These are phyloP conservation scores for Sebastes fasciatus DNA, from an alignment of 2,113 vertebrate species.

Conservation along the genomic window DNA sequence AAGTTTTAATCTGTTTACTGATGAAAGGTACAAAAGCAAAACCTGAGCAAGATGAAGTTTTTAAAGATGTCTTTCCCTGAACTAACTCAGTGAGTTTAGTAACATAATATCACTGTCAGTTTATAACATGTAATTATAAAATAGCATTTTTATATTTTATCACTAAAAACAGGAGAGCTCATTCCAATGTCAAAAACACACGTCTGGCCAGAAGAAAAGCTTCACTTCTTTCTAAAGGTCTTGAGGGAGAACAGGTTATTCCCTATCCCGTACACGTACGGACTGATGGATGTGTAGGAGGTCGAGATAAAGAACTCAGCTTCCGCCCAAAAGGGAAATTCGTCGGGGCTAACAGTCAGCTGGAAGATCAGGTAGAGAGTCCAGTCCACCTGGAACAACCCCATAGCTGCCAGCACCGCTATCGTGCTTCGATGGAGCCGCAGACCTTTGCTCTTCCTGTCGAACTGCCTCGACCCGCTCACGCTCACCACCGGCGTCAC, in stretches of 20 bases:
- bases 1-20: background rate
- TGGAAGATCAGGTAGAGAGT: constrained; percentile 78
- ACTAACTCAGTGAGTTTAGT: background rate
- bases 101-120: background rate
- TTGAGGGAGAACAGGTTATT: constrained; percentile 76
- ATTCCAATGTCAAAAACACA: background rate
- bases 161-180: background rate
- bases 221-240: constrained; percentile 48
- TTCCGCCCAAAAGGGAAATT: constrained; percentile 70
- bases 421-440: constrained; percentile 65
- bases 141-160: background rate
- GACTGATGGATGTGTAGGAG: constrained; percentile 79
- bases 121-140: background rate
- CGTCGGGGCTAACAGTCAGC: constrained; percentile 28
- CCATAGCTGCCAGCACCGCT: constrained; percentile 80
- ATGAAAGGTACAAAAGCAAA: background rate
- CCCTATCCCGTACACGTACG: constrained; percentile 82
- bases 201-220: background rate
- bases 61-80: background rate
- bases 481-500: constrained; percentile 36
- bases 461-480: background rate
- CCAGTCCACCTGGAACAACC: constrained; percentile 82
- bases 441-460: constrained; percentile 24
- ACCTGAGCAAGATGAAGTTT: background rate
- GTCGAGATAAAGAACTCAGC: constrained; percentile 78